phyloP scores from a whole-genome alignment of 2,113 vertebrate species.

The Gymnocephalus cernua region DNA sequence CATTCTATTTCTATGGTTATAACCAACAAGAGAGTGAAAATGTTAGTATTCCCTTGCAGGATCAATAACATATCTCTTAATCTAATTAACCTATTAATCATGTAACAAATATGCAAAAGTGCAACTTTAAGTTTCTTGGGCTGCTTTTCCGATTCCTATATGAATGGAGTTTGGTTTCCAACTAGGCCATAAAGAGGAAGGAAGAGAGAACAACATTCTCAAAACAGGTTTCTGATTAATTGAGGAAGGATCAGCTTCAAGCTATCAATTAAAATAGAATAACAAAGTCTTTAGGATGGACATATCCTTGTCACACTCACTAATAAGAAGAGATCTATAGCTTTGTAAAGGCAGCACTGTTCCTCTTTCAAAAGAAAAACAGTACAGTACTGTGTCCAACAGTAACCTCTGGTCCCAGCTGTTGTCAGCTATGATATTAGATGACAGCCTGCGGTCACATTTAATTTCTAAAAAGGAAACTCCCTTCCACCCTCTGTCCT shows the following conservation, averaged over 20 bases:
- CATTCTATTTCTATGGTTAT: too few relatives aligned
- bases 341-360: neutral
- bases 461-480: constrained; percentile 40
- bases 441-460: constrained; percentile 34
- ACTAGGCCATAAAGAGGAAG: neutral
- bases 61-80: too few relatives aligned
- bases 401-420: constrained; percentile 56
- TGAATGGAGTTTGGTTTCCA: neutral
- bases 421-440: constrained; percentile 45
- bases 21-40: too few relatives aligned
- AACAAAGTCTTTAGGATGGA: neutral
- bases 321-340: neutral
- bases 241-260: neutral
- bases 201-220: neutral
- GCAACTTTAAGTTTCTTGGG: neutral
- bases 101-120: neutral
- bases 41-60: too few relatives aligned
- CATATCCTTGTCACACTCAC: neutral
- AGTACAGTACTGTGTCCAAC: constrained; percentile 10
- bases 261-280: neutral
- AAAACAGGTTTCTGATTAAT: neutral
- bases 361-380: neutral
- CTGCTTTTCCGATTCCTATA: neutral
- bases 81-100: neutral
- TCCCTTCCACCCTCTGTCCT: constrained; percentile 7